phyloP scores from a whole-genome alignment of 2,888 invertebrate genomes.

The Terebella lapidaria region DNA sequence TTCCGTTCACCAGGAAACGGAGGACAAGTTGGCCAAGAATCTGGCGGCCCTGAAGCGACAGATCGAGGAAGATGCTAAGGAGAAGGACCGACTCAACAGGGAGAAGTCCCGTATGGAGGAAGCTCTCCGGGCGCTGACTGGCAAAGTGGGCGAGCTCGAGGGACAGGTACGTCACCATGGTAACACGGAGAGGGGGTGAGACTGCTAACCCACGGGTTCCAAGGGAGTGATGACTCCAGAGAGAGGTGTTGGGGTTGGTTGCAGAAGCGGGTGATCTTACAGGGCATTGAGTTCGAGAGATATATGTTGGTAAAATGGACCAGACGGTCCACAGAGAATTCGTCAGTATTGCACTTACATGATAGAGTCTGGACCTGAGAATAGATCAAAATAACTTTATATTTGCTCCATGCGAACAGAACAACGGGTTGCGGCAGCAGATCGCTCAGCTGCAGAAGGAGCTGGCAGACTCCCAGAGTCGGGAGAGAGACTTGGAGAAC shows the following conservation, averaged over 20 bases:
- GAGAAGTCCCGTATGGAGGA: conserved; percentile 10
- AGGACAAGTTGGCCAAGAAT: conserved; percentile 13
- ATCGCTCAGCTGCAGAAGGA: background rate
- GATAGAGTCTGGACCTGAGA: too few relatives aligned
- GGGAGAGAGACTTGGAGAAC: background rate
- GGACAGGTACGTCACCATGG: background rate
- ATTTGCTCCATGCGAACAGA: background rate
- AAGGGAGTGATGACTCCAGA: too few relatives aligned
- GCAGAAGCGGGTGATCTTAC: too few relatives aligned
- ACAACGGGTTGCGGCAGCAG: background rate
- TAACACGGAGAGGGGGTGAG: too few relatives aligned
- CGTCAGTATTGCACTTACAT: too few relatives aligned
- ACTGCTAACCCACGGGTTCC: too few relatives aligned
- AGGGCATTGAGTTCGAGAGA: background rate
- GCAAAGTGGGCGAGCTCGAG: background rate
- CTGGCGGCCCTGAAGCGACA: conserved; percentile 9
- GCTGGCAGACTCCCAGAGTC: background rate
- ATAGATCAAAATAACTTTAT: too few relatives aligned
- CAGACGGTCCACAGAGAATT: background rate
- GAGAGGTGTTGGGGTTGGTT: too few relatives aligned
- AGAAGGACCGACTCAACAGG: conserved; percentile 8
- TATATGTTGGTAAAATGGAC: background rate
- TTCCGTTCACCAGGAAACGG: conserved; percentile 22
- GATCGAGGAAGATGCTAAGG: conserved; percentile 16
- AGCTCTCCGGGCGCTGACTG: conserved; percentile 2